Conservation (phyloP, 1,140 invertebrate genomes). For the Anoplophora glabripennis region DNA sequence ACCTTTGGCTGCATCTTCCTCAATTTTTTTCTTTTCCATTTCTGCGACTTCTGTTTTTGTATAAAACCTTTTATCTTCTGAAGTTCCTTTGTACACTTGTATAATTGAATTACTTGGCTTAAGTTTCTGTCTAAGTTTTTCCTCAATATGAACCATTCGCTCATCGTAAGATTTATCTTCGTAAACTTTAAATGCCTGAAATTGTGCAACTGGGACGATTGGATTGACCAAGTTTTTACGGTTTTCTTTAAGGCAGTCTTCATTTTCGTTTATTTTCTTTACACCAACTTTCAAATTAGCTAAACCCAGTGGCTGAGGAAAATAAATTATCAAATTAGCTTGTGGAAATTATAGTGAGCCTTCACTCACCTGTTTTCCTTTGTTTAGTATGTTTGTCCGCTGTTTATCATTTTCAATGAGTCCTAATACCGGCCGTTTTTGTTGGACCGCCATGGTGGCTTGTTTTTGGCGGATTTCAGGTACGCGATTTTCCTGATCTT, state of each 20-base stretch:
- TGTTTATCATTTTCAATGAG: conserved; percentile 48
- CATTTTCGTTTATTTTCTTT: conserved; percentile 32
- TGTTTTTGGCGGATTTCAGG: conserved; percentile 49
- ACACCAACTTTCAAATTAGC: conserved; percentile 1
- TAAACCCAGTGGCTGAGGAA: conserved; percentile 19
- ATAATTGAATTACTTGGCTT: conserved; percentile 13
- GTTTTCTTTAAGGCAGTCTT: conserved; percentile 36
- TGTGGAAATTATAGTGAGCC: conserved; percentile 6
- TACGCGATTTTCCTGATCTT: conserved; percentile 64
- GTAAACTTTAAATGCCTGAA: conserved; percentile 69
- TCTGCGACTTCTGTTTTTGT: conserved; percentile 33
- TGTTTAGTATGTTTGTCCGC: conserved; percentile 42
- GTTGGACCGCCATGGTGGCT: conserved; percentile 49
- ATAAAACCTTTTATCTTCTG: conserved; percentile 33
- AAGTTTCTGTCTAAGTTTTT: conserved; percentile 34
- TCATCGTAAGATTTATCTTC: conserved; percentile 62
- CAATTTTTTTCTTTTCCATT: conserved; percentile 26
- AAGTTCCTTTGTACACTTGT: conserved; percentile 35
- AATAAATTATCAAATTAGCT: conserved; percentile 13
- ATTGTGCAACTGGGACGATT: conserved; percentile 60
- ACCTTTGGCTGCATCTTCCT: conserved; percentile 17
- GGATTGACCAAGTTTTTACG: conserved; percentile 43
- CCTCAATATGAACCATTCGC: conserved; percentile 41
- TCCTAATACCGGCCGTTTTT: conserved; percentile 59
- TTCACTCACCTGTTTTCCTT: conserved; percentile 48